Evolutionary conservation across 2,888 invertebrate genomes (phyloP).

Genomic region (Dicyrtomina minuta): DNA sequence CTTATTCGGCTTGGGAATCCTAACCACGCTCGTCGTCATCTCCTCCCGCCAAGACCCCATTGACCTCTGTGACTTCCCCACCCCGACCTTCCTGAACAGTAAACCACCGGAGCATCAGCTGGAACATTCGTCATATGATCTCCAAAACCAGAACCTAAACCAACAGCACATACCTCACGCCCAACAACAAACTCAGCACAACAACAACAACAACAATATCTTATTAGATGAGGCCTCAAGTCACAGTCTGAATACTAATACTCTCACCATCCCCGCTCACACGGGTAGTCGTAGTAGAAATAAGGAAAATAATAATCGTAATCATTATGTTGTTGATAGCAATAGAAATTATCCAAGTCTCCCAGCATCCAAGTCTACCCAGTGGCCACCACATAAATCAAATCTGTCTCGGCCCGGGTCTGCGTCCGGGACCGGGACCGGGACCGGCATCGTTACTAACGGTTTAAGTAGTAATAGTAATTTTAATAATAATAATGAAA

Average conservation of each 20-base stretch:
- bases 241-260: not conserved
- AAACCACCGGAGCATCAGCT: not conserved
- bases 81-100: too few relatives aligned
- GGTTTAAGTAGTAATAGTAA: not conserved
- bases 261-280: too few relatives aligned
- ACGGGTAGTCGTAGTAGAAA: not conserved
- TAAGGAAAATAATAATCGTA: too few relatives aligned
- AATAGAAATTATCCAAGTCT: too few relatives aligned
- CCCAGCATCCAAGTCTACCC: too few relatives aligned
- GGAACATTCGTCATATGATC: too few relatives aligned
- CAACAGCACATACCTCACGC: too few relatives aligned
- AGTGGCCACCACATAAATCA: too few relatives aligned
- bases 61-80: conserved; percentile 19
- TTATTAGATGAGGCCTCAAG: not conserved
- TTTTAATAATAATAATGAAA: not conserved
- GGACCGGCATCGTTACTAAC: not conserved
- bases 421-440: too few relatives aligned
- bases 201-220: not conserved
- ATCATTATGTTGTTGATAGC: too few relatives aligned
- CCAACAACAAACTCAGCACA: not conserved
- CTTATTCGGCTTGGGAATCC: conserved; percentile 22
- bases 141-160: too few relatives aligned
- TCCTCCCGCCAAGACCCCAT: conserved; percentile 16
- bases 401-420: too few relatives aligned
- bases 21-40: conserved; percentile 22